Percentiles rank a stretch among this genome's conserved stretches.
Conservation (phyloP, 30 jellyfish, hydroid and myxozoan species). For the Chironex yamaguchii region DNA sequence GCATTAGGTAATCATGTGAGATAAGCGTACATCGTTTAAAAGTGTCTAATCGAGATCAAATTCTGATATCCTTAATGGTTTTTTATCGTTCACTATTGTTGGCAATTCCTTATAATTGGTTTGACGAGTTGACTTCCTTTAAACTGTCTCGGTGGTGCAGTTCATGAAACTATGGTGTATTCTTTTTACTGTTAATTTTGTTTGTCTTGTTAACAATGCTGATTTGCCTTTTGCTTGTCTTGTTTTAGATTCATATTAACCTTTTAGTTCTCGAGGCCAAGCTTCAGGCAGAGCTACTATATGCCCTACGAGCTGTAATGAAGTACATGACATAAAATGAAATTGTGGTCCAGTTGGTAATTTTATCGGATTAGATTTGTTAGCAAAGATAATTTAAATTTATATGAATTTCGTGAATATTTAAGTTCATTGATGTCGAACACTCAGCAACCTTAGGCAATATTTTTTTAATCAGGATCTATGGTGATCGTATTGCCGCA, state of each 20-base stretch:
- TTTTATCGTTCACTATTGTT: too few species aligned
- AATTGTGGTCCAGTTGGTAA: not conserved
- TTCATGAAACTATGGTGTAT: too few species aligned
- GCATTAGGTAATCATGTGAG: too few species aligned
- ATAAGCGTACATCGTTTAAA: too few species aligned
- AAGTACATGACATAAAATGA: constrained; percentile 72
- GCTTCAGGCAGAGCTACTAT: constrained; percentile 91
- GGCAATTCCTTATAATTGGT: too few species aligned
- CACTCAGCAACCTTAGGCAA: not conserved
- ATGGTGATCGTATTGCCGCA: too few species aligned
- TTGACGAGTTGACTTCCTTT: too few species aligned
- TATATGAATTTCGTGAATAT: not conserved
- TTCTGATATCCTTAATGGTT: too few species aligned
- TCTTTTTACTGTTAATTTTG: too few species aligned
- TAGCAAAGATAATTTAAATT: not conserved
- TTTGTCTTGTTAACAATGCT: too few species aligned
- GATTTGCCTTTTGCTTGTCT: not conserved
- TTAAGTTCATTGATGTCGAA: not conserved
- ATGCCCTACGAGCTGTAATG: constrained; percentile 79
- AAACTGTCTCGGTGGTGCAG: too few species aligned
- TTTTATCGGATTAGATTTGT: not conserved
- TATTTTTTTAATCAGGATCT: not conserved
- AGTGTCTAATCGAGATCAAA: too few species aligned
- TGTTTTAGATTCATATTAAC: constrained; percentile 86
- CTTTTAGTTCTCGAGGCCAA: constrained; percentile 90